phyloP scores from a whole-genome alignment of 1,140 invertebrate genomes.

The Acromyrmex echinatior region DNA sequence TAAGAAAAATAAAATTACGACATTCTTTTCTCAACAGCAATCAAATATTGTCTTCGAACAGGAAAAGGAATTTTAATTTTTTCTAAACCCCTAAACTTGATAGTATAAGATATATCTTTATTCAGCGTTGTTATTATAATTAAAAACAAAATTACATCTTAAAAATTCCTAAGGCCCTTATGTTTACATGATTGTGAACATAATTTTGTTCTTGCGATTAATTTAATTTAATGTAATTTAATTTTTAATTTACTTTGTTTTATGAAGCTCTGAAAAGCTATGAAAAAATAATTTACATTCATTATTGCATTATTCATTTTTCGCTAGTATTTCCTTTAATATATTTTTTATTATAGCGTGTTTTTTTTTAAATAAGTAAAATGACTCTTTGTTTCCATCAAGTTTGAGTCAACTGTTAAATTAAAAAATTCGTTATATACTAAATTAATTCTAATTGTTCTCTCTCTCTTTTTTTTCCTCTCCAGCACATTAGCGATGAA shows the following conservation, averaged over 20 bases:
- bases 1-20: conserved; percentile 67
- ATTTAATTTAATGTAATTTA: no score
- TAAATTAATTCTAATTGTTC: neutral
- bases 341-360: neutral
- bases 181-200: neutral
- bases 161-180: neutral
- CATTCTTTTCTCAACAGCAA: neutral
- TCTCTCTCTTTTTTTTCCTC: neutral
- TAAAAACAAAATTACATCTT: neutral
- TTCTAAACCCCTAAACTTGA: neutral
- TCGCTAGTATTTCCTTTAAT: neutral
- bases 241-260: neutral
- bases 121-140: neutral
- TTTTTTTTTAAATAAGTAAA: neutral
- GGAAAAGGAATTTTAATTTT: neutral
- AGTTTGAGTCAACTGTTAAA: neutral
- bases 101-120: neutral
- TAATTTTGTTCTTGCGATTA: neutral
- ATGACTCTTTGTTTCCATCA: neutral
- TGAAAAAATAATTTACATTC: neutral
- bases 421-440: neutral
- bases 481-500: neutral
- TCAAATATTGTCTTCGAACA: neutral
- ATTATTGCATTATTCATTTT: neutral
- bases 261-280: neutral